These are phyloP conservation scores for Chaetorhynchus papuensis DNA, from an alignment of 2,113 vertebrate species.

Conservation along the genomic window DNA sequence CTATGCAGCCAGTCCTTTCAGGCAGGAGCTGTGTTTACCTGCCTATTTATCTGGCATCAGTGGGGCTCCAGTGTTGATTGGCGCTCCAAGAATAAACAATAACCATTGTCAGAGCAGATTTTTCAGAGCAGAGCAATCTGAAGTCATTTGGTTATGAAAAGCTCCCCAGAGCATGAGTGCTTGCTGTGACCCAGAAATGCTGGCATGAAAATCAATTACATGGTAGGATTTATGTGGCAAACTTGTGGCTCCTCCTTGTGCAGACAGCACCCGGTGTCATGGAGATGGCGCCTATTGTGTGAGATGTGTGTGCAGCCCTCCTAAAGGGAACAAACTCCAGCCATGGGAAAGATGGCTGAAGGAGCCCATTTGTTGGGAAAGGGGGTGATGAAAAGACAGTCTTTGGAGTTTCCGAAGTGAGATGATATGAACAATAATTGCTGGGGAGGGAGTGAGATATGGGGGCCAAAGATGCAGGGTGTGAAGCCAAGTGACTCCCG, in stretches of 20 bases:
- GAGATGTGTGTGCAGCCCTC: neutral
- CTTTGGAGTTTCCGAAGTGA: neutral
- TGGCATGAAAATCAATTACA: slow-evolving; percentile 9
- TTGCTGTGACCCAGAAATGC: slow-evolving; percentile 8
- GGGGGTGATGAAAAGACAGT: neutral
- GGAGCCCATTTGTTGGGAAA: neutral
- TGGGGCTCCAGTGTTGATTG: neutral
- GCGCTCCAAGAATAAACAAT: neutral
- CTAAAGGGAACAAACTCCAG: neutral
- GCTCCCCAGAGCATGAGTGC: neutral
- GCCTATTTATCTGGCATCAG: neutral
- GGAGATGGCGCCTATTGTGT: neutral
- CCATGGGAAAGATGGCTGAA: neutral
- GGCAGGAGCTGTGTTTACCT: neutral
- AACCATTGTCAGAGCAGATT: neutral
- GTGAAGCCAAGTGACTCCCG: neutral
- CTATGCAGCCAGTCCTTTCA: neutral
- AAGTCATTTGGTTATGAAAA: slow-evolving; percentile 45
- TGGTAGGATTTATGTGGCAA: neutral
- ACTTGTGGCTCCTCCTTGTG: neutral
- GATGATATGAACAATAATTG: neutral
- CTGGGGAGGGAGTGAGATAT: neutral
- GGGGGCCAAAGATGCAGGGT: neutral
- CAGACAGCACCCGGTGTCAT: neutral
- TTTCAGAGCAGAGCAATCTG: slow-evolving; percentile 6